Evolutionary conservation across 2,113 vertebrate species (phyloP), one percentile per base, ranked within the genome.

Genomic region (Eira barbara): DNA sequence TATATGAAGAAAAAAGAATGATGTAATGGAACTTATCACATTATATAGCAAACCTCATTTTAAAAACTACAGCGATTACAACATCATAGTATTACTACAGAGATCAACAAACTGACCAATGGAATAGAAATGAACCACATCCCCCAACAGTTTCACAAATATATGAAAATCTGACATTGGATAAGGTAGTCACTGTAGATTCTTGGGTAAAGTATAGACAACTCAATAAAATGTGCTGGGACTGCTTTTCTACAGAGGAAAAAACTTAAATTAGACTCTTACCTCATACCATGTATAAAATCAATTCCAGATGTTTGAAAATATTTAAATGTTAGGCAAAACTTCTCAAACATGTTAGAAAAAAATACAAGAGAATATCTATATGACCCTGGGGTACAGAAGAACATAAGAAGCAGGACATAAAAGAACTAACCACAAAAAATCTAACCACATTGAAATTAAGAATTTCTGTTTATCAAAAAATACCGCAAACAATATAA

Each of bases 261-360:
- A 97, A 97, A 85, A 94, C 76, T 97, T 97, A 92, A 97, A 97
- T 97, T 96, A 95, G 55, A 94, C 80, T 84, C 93, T 97, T 97
- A 96, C 92, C 39, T 96, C 89, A 97, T 94, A 94, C 87, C 63
- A 91, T 57, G 59, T 63, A 90, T 45, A 94, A 96, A 86, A 93
- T 97, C 67, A 95, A 95, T 87, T 87, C 79, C 97, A 95, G 90
- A 96, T 97, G 86, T 92, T 96, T 90, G 39, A 98, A 96, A 97
- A 86, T 94, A 93, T 71, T 96, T 96, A 39, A 94, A 57, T 76
- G 74, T 83, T 89, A 86, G 78, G 79, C n/a, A 89, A 93, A 91
- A 95, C 9, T 89, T 89, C 27, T 87, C 83, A 95, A 95, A 89
- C 0, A 10, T 67, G 45, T 79, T 78, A 73, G 29, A 42, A 92